Conservation (phyloP, 2,888 invertebrate genomes). For the Phortica okadai region DNA sequence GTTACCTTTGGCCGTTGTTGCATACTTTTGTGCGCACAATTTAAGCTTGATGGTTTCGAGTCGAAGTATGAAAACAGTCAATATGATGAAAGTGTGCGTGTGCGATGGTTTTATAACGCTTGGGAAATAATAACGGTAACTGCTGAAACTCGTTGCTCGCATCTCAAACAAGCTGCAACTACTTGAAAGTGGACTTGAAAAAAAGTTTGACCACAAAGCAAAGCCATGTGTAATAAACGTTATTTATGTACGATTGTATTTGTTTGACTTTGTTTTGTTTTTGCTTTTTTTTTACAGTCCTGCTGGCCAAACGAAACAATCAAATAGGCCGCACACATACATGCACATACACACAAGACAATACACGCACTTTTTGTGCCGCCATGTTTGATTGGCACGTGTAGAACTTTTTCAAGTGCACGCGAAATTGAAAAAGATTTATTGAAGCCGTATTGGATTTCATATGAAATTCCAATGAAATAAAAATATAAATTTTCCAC, state of each 20-base stretch:
- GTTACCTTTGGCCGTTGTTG: conserved; percentile 5
- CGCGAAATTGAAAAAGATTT: too few relatives aligned
- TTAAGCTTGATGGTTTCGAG: conserved; percentile 12
- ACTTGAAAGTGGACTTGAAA: conserved; percentile 66
- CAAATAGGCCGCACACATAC: not conserved
- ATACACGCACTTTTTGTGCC: too few relatives aligned
- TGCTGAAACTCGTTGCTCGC: conserved; percentile 50
- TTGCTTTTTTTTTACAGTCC: conserved; percentile 33
- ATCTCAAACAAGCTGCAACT: conserved; percentile 45
- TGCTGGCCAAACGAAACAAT: conserved; percentile 14
- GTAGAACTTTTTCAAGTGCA: too few relatives aligned
- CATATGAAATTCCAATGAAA: too few relatives aligned
- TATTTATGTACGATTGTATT: conserved; percentile 57
- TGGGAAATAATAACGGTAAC: conserved; percentile 44
- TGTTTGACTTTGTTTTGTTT: conserved; percentile 43
- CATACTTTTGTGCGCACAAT: conserved; percentile 29
- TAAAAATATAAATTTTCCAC: too few relatives aligned
- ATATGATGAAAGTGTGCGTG: not conserved
- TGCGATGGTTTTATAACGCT: conserved; percentile 10
- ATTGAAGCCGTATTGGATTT: too few relatives aligned
- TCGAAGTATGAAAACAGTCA: not conserved
- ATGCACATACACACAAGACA: too few relatives aligned
- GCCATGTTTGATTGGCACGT: too few relatives aligned
- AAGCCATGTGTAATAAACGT: conserved; percentile 67
- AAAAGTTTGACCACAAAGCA: conserved; percentile 54